Evolutionary conservation across 1,140 invertebrate species (phyloP).

Genomic region (Drosophila azteca): DNA sequence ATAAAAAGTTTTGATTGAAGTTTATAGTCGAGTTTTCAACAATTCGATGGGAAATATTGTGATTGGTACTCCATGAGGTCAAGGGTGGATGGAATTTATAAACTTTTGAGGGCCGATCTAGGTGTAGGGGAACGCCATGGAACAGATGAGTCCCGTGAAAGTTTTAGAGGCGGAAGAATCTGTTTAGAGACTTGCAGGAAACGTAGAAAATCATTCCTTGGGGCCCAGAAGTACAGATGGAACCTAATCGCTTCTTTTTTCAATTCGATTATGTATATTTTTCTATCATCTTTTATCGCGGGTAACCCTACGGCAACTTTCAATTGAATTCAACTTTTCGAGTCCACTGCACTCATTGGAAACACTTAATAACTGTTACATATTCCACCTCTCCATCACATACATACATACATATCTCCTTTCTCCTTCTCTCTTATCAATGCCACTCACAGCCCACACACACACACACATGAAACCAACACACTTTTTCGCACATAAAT

Average conservation of each 20-base stretch:
- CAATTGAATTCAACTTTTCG: conserved; percentile 20
- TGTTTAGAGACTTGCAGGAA: no score
- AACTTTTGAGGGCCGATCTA: background rate
- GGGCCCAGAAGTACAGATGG: no score
- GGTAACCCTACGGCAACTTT: conserved; percentile 8
- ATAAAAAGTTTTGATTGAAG: conserved; percentile 33
- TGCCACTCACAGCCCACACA: conserved; percentile 44
- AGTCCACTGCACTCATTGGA: conserved; percentile 13
- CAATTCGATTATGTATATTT: no score
- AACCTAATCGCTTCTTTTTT: no score
- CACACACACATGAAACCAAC: conserved; percentile 28
- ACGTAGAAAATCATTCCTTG: no score
- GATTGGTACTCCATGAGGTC: conserved; percentile 38
- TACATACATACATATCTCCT: background rate
- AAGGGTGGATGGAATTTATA: conserved; percentile 10
- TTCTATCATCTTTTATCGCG: background rate
- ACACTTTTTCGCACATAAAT: conserved; percentile 71
- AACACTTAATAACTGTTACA: conserved; percentile 34
- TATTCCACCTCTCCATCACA: background rate
- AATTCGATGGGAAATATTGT: conserved; percentile 31
- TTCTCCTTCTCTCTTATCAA: conserved; percentile 26
- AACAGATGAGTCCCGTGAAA: no score
- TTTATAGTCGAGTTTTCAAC: conserved; percentile 34
- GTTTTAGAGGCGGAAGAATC: no score
- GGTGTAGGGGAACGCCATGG: no score